phyloP scores from a whole-genome alignment of 2,797 vertebrate species.

The Enteromius mattozi region DNA sequence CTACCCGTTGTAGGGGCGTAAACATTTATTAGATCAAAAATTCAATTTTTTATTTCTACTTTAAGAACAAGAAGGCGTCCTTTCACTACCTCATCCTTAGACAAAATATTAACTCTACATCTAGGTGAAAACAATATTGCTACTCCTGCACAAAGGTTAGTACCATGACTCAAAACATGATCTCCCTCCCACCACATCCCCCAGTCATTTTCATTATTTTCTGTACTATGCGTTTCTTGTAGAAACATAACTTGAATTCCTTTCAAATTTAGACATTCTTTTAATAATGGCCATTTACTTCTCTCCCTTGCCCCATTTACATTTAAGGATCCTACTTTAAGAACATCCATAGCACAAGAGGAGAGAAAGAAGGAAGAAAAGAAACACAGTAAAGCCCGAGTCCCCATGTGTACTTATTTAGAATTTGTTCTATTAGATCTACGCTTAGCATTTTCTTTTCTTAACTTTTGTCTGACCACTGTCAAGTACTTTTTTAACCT shows the following conservation, averaged over 20 bases:
- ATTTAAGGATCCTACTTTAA: neutral
- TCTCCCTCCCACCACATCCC: conserved; percentile 10
- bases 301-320: neutral
- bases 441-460: neutral
- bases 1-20: conserved; percentile 11
- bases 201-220: neutral
- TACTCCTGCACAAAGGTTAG: conserved; percentile 1
- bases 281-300: neutral
- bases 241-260: conserved; percentile 26
- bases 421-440: neutral
- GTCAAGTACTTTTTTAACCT: neutral
- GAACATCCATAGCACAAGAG: neutral
- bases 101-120: neutral
- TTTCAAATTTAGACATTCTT: conserved; percentile 9
- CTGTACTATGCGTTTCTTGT: conserved; percentile 8
- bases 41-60: neutral
- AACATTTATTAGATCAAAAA: conserved; percentile 12
- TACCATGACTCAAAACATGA: conserved; percentile 6
- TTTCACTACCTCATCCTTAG: conserved; percentile 15
- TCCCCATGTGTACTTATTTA: neutral
- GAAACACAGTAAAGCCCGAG: neutral
- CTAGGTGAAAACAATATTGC: neutral
- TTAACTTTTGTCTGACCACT: neutral
- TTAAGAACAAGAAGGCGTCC: neutral
- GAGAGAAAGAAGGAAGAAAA: neutral